These are phyloP conservation scores for Cromileptes altivelis DNA, from an alignment of 2,113 vertebrate species.

Conservation along the genomic window DNA sequence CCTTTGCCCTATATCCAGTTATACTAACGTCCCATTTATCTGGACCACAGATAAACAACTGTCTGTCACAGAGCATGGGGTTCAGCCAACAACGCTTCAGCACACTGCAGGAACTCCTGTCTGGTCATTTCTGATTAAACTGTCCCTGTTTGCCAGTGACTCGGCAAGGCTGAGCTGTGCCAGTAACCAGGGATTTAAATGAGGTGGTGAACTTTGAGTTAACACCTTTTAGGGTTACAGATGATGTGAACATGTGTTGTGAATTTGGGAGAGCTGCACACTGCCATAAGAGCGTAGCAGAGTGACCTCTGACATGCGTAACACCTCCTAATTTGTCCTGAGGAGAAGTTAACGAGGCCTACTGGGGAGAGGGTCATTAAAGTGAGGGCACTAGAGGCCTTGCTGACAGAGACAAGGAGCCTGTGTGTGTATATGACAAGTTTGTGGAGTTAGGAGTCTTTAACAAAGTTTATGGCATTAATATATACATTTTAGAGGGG, in stretches of 20 bases:
- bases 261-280: conserved; percentile 47
- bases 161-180: conserved; percentile 7
- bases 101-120: conserved; percentile 3
- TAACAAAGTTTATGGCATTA: neutral
- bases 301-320: conserved; percentile 74
- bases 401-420: conserved; percentile 60
- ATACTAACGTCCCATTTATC: conserved; percentile 31
- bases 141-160: neutral
- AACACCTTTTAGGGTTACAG: conserved; percentile 71
- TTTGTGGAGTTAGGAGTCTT: conserved; percentile 21
- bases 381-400: conserved; percentile 46
- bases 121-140: conserved; percentile 23
- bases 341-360: conserved; percentile 79
- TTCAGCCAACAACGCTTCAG: conserved; percentile 38
- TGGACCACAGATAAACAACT: conserved; percentile 46
- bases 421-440: conserved; percentile 32
- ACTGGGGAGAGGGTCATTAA: conserved; percentile 72
- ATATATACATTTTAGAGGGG: neutral
- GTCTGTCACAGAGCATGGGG: conserved; percentile 22
- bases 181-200: conserved; percentile 32
- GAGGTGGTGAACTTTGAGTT: conserved; percentile 73
- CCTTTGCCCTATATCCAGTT: conserved; percentile 30
- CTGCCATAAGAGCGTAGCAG: conserved; percentile 35
- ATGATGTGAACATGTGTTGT: conserved; percentile 69
- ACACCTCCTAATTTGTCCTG: conserved; percentile 82